Percentiles rank a stretch among this genome's conserved stretches.
These are phyloP conservation scores for Caenorhabditis doughertyi DNA, from an alignment of 2,888 invertebrate species.

Conservation along the genomic window DNA sequence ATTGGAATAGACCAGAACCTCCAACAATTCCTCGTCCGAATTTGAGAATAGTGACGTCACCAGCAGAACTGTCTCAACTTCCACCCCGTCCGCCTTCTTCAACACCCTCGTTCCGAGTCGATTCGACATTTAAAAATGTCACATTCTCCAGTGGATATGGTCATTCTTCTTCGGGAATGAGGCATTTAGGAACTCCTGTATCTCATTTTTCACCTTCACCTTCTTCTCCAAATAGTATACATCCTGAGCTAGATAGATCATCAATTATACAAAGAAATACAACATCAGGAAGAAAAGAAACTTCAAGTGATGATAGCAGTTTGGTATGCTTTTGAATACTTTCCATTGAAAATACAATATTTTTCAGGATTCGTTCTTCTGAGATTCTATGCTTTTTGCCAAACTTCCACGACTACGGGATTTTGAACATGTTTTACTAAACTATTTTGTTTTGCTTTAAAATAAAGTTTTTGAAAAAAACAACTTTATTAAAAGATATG, in stretches of 20 bases:
- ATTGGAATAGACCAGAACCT: constrained; percentile 23
- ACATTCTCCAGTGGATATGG: neutral
- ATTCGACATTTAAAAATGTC: neutral
- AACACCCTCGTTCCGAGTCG: constrained; percentile 27
- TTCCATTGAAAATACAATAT: neutral
- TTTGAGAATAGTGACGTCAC: constrained; percentile 49
- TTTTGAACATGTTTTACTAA: neutral
- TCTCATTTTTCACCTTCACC: neutral
- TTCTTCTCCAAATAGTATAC: neutral
- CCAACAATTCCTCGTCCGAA: constrained; percentile 44
- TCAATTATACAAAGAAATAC: constrained; percentile 2
- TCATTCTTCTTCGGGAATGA: constrained; percentile 5
- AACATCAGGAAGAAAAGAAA: neutral
- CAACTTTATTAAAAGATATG: constrained; percentile 14
- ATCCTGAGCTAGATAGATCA: constrained; percentile 35
- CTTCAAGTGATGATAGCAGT: constrained; percentile 45
- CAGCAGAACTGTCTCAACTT: constrained; percentile 40
- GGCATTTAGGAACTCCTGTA: constrained; percentile 2
- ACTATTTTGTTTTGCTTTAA: neutral
- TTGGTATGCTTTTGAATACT: constrained; percentile 21
- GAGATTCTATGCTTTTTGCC: neutral
- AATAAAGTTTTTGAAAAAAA: neutral
- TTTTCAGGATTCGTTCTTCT: constrained; percentile 54
- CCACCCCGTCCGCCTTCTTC: constrained; percentile 50
- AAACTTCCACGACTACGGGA: constrained; percentile 9